Evolutionary conservation across 2,113 vertebrate species (phyloP), one percentile per base, ranked within the genome.

Genomic region (Muscicapa adusta): DNA sequence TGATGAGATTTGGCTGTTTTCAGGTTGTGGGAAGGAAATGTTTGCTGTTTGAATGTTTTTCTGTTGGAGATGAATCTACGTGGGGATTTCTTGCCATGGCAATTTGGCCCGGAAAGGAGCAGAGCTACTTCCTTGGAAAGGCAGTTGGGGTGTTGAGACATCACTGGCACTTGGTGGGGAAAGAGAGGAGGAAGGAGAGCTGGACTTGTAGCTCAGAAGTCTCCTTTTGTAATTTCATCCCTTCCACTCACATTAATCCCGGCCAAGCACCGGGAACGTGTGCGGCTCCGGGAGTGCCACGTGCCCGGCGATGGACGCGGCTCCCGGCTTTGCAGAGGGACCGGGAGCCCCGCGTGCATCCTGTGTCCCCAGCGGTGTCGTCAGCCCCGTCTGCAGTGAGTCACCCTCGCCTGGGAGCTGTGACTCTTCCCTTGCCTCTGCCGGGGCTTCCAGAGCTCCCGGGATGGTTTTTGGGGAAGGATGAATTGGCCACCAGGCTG

Each of bases 401-500:
- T 42, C 81, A 48, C 20, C 0, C 45, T 61, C 0, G 1, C 67
- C 33, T 25, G 40, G 14, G 43, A 23, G 57, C 43, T 16, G 28
- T 3, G 60, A 8, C 43, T 50, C 16, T 50, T 1, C 25, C 26
- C 58, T 60, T 48, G 62, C 29, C 87, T 34, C 10, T 56, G 40
- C n/a, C 7, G 6, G n/a, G 20, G 40, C 14, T 38, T 38, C 23
- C 18, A 9, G 57, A 70, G 43, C 70, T 29, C n/a, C 2, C 50
- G 5, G 4, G 25, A 0, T 77, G 31, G n/a, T n/a, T 67, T 88
- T 0, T 0, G 28, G 29, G 61, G 67, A 34, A 47, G 58, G 58
- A 6, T 0, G 8, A 24, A 1, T 9, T 34, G 43, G 20, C 26
- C 9, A 0, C 14, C 1, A 5, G 83, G 61, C 60, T 34, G 42